Conservation (phyloP, 2,113 vertebrate species). For the Zapus hudsonius region DNA sequence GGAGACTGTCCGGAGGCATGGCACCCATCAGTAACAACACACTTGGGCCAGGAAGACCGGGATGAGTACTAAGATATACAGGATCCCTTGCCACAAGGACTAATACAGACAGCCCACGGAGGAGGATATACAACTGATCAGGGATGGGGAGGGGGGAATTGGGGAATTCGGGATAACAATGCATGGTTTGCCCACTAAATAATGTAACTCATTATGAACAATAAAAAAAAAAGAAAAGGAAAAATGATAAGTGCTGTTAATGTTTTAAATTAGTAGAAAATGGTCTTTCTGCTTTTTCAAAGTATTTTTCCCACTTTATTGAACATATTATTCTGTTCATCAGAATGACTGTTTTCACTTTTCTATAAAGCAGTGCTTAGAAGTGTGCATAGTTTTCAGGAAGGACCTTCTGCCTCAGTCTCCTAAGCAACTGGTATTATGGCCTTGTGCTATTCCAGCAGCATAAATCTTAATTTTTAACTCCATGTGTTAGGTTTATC, state of each 20-base stretch:
- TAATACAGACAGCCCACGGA: too few relatives aligned
- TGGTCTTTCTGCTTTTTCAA: not conserved
- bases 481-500: not conserved
- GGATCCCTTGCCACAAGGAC: too few relatives aligned
- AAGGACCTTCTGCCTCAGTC: not conserved
- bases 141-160: too few relatives aligned
- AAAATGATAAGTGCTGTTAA: not conserved
- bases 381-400: not conserved
- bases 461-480: slow-evolving; percentile 19
- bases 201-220: too few relatives aligned
- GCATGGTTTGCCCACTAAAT: too few relatives aligned
- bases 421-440: not conserved
- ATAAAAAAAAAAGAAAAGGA: slow-evolving; percentile 4
- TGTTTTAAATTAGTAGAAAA: slow-evolving; percentile 12
- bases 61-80: too few relatives aligned
- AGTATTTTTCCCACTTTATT: not conserved
- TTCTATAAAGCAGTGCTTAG: not conserved
- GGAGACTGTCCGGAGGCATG: too few relatives aligned
- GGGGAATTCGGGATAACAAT: too few relatives aligned
- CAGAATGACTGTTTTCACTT: not conserved
- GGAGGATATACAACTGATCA: too few relatives aligned
- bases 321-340: not conserved
- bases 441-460: not conserved
- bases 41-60: too few relatives aligned
- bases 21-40: too few relatives aligned